A percentile compares a stretch with the other conserved stretches of the same genome.
These are phyloP conservation scores for Neosilurus mollespiculum DNA, from an alignment of 2,797 vertebrate genomes.

Conservation along the genomic window DNA sequence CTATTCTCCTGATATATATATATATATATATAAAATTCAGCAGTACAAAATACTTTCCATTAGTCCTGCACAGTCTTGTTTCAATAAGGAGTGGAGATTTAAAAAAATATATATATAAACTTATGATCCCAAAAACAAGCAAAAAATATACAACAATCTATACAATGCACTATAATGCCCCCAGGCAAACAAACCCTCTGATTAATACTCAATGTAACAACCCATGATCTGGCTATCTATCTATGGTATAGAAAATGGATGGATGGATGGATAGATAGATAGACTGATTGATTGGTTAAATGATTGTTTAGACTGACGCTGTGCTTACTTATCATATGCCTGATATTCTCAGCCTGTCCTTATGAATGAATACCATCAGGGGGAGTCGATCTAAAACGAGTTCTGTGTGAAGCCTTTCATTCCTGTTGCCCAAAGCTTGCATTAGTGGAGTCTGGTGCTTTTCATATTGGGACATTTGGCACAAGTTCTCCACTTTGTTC, in stretches of 20 bases:
- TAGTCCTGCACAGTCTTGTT: slow-evolving; percentile 1
- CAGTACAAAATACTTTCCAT: not conserved
- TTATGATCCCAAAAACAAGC: not conserved
- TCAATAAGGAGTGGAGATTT: not conserved
- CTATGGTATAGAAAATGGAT: no score
- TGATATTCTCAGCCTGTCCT: slow-evolving; percentile 13
- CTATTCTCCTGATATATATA: not conserved
- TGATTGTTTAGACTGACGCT: no score
- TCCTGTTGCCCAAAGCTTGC: slow-evolving; percentile 49
- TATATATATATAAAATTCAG: not conserved
- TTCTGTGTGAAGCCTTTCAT: not conserved
- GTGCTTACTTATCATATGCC: not conserved
- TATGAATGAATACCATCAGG: slow-evolving; percentile 45
- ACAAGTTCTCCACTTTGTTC: not conserved
- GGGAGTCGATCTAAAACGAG: slow-evolving; percentile 26
- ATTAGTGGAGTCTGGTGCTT: slow-evolving; percentile 47
- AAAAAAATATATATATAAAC: no score
- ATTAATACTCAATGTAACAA: no score
- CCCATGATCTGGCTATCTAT: no score
- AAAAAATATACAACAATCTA: not conserved
- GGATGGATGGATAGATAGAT: no score
- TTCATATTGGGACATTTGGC: not conserved
- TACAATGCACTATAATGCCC: not conserved
- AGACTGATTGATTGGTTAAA: no score
- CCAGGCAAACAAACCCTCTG: no score